Evolutionary conservation across 2,888 invertebrate species (phyloP).

Genomic region (Ophioninae sp.): DNA sequence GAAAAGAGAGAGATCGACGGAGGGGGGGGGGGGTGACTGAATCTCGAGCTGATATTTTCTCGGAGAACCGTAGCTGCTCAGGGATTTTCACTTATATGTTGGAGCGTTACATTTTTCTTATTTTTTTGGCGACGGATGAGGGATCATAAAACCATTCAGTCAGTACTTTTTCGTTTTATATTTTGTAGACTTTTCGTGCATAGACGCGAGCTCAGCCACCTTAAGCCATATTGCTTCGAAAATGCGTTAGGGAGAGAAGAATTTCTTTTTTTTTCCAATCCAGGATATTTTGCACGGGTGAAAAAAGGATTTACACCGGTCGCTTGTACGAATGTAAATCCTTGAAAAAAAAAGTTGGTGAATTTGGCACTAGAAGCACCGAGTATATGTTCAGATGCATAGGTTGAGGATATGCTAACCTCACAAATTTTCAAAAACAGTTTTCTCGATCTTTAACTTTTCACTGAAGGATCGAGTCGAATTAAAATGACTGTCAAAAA

Average conservation of each 20-base stretch:
- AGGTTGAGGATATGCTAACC: too few relatives aligned
- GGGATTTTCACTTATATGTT: constrained; percentile 54
- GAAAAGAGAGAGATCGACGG: background rate
- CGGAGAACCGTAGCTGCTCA: constrained; percentile 34
- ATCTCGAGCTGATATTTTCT: constrained; percentile 44
- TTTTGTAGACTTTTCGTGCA: background rate
- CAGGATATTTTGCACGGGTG: background rate
- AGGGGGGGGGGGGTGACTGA: constrained; percentile 21
- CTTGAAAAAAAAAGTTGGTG: too few relatives aligned
- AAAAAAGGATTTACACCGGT: too few relatives aligned
- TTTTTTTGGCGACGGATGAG: background rate
- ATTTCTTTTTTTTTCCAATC: background rate
- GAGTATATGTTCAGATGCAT: too few relatives aligned
- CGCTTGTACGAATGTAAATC: too few relatives aligned
- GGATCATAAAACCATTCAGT: constrained; percentile 48
- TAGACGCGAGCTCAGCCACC: background rate
- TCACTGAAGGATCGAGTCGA: too few relatives aligned
- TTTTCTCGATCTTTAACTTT: too few relatives aligned
- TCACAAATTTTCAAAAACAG: too few relatives aligned
- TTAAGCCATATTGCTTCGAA: background rate
- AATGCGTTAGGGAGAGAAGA: background rate
- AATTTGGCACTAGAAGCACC: too few relatives aligned
- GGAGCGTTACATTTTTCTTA: constrained; percentile 13
- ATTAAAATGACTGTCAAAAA: too few relatives aligned
- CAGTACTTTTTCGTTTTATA: constrained; percentile 17